Evolutionary conservation across 2,113 vertebrate species (phyloP).

Genomic region (Panurus biarmicus): DNA sequence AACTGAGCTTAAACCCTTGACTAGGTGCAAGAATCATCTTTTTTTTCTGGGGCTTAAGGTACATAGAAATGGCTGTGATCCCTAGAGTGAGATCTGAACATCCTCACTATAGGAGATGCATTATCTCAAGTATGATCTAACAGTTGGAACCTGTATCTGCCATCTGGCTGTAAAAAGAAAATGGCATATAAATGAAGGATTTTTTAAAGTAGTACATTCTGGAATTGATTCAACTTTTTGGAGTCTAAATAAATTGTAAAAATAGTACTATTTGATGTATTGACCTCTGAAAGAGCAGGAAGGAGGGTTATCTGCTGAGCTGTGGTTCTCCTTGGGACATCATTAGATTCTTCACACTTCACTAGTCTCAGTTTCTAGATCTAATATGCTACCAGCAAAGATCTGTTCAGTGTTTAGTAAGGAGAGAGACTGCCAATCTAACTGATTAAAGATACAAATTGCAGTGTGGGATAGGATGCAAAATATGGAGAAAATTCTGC

Average conservation of each 20-base stretch:
- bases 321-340: background rate
- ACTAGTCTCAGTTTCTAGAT: background rate
- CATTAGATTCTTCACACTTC: slow-evolving; percentile 12
- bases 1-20: background rate
- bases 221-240: background rate
- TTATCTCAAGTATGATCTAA: background rate
- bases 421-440: background rate
- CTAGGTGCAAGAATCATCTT: background rate
- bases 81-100: background rate
- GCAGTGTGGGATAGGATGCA: background rate
- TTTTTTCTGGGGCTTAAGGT: background rate
- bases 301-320: background rate
- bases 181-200: background rate
- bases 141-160: background rate
- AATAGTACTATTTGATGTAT: background rate
- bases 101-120: background rate
- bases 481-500: background rate
- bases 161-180: background rate
- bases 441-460: slow-evolving; percentile 41
- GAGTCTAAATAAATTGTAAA: background rate
- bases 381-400: background rate
- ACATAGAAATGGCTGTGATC: background rate
- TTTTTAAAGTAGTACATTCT: background rate
- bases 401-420: background rate
- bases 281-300: background rate